Percentiles rank a stretch among this genome's conserved stretches.
Conservation (phyloP, 2,113 vertebrate genomes). For the Fregetta grallaria region DNA sequence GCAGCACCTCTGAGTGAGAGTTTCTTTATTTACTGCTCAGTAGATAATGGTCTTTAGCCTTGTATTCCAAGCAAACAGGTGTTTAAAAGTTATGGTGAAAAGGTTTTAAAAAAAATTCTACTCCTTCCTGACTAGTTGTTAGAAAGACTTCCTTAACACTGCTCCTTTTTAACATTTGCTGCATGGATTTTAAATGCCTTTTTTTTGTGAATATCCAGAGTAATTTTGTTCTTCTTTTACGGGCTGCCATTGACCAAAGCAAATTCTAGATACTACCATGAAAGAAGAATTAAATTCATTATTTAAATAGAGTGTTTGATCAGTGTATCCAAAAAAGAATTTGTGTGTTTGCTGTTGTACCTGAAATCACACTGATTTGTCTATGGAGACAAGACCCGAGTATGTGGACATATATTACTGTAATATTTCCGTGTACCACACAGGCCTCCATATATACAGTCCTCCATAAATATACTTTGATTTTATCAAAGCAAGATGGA, state of each 20-base stretch:
- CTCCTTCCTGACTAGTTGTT: background rate
- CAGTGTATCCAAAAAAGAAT: background rate
- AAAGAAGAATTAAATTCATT: background rate
- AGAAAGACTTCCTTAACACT: background rate
- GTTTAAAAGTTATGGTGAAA: background rate
- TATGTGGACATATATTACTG: background rate
- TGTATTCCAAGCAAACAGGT: background rate
- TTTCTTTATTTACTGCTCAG: background rate
- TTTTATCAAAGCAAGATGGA: background rate
- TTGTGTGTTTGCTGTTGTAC: background rate
- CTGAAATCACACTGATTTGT: background rate
- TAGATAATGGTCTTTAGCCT: background rate
- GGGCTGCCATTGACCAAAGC: background rate
- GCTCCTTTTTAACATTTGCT: background rate
- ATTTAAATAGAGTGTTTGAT: background rate
- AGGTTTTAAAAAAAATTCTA: background rate
- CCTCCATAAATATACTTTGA: background rate
- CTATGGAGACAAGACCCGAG: background rate
- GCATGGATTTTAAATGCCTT: background rate
- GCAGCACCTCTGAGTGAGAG: background rate
- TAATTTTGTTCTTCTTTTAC: background rate
- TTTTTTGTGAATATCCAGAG: background rate
- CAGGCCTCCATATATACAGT: background rate
- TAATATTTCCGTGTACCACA: background rate
- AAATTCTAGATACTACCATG: background rate